Percentiles rank a stretch among this genome's conserved stretches.
These are phyloP conservation scores for Platycnemis pennipes DNA, from an alignment of 2,888 invertebrate species.

Conservation along the genomic window DNA sequence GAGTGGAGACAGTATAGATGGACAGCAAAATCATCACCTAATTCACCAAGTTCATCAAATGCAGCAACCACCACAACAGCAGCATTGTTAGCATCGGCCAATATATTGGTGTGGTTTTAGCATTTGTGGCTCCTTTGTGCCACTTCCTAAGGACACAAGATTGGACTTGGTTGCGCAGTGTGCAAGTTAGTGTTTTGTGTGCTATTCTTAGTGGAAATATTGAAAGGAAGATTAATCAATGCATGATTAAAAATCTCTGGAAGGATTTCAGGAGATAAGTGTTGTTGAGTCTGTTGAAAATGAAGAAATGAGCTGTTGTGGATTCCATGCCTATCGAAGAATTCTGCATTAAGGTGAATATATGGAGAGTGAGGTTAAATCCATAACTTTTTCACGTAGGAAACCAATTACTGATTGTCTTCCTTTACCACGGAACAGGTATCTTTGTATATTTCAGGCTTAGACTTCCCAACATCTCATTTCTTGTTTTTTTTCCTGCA, in stretches of 20 bases:
- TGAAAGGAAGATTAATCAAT: constrained; percentile 40
- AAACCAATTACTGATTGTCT: constrained; percentile 45
- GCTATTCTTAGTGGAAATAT: constrained; percentile 45
- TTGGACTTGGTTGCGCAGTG: constrained; percentile 44
- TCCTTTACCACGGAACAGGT: constrained; percentile 35
- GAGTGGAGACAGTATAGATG: constrained; percentile 58
- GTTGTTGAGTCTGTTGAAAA: constrained; percentile 48
- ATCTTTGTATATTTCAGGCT: not conserved
- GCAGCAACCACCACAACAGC: constrained; percentile 50
- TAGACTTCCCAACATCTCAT: not conserved
- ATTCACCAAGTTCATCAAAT: constrained; percentile 63
- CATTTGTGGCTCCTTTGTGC: constrained; percentile 27
- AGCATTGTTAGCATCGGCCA: constrained; percentile 61
- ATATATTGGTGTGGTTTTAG: not conserved
- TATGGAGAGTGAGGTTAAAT: constrained; percentile 36
- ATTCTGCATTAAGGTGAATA: constrained; percentile 41
- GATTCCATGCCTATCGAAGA: constrained; percentile 47
- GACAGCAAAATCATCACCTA: constrained; percentile 65
- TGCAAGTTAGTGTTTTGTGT: constrained; percentile 59
- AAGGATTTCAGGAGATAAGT: constrained; percentile 8
- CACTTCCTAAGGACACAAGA: not conserved
- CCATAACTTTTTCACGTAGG: constrained; percentile 24
- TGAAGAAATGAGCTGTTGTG: constrained; percentile 35
- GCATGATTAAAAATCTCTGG: not conserved
- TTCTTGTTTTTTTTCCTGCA: not conserved